These are phyloP conservation scores for Rhingia campestris DNA, from an alignment of 2,888 invertebrate species.

Conservation along the genomic window DNA sequence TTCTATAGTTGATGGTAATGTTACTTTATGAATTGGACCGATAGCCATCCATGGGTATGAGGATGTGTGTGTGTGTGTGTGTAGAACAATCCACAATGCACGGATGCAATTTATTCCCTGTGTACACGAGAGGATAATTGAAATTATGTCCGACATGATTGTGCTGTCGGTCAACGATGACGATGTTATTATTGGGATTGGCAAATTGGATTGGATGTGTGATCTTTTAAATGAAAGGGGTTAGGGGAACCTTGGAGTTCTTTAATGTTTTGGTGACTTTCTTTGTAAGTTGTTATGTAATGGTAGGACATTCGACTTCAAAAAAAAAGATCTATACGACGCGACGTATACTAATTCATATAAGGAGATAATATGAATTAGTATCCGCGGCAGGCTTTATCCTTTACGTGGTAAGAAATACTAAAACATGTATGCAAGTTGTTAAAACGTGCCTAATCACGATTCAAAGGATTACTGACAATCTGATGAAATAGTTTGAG, in stretches of 20 bases:
- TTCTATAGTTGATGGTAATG: background rate
- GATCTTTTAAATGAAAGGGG: slow-evolving; percentile 2
- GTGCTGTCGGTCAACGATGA: background rate
- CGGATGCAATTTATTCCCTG: slow-evolving; percentile 33
- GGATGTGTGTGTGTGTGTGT: slow-evolving; percentile 1
- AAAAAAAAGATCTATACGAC: too few relatives aligned
- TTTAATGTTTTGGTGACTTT: background rate
- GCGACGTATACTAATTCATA: too few relatives aligned
- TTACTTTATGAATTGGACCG: slow-evolving; percentile 14
- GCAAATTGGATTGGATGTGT: background rate
- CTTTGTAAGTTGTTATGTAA: too few relatives aligned
- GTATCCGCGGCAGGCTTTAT: too few relatives aligned
- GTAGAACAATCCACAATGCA: slow-evolving; percentile 4
- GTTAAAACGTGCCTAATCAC: too few relatives aligned
- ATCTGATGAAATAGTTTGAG: too few relatives aligned
- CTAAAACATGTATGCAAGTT: too few relatives aligned
- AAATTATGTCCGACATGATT: slow-evolving; percentile 26
- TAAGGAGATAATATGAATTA: too few relatives aligned
- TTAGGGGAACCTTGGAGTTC: background rate
- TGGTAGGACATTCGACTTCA: too few relatives aligned
- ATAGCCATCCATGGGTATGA: background rate
- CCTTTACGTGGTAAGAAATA: too few relatives aligned
- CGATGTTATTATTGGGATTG: background rate
- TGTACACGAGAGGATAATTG: slow-evolving; percentile 14
- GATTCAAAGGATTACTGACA: too few relatives aligned